A percentile compares a stretch with the other conserved stretches of the same genome.
Evolutionary conservation across 2,113 vertebrate species (phyloP).

Genomic region (Fregetta grallaria): DNA sequence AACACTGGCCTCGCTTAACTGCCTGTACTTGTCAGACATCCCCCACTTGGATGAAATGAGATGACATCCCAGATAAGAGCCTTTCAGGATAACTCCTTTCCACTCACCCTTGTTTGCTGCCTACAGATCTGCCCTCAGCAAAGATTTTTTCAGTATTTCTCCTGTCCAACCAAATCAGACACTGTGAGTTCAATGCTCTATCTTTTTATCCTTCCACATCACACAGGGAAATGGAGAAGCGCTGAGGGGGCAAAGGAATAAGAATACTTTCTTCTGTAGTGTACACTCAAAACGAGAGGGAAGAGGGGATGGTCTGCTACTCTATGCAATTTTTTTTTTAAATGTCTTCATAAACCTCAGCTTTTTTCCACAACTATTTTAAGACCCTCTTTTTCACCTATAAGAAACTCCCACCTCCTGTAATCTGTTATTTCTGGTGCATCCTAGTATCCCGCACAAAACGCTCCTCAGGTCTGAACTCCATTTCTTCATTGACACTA

Average conservation of each 20-base stretch:
- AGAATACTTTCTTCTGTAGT: neutral
- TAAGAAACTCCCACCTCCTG: neutral
- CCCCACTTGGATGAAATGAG: neutral
- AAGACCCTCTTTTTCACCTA: neutral
- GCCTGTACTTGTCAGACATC: neutral
- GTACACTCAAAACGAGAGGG: neutral
- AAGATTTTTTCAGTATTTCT: neutral
- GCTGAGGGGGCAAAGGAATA: neutral
- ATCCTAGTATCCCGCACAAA: neutral
- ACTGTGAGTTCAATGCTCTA: neutral
- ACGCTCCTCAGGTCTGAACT: neutral
- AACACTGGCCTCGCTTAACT: neutral
- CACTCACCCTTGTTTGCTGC: neutral
- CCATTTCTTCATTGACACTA: neutral
- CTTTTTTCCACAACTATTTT: neutral
- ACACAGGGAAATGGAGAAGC: neutral
- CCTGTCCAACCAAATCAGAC: slow-evolving; percentile 10
- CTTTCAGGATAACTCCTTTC: slow-evolving; percentile 4
- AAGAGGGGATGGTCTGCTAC: neutral
- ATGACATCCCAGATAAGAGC: neutral
- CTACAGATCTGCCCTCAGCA: slow-evolving; percentile 11
- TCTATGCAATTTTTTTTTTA: neutral
- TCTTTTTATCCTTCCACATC: neutral
- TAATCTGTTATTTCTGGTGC: slow-evolving; percentile 1
- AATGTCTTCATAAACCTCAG: neutral